Evolutionary conservation across 2,113 vertebrate genomes (phyloP), one percentile per base, ranked within the genome.

Genomic region (Oenanthe melanoleuca): DNA sequence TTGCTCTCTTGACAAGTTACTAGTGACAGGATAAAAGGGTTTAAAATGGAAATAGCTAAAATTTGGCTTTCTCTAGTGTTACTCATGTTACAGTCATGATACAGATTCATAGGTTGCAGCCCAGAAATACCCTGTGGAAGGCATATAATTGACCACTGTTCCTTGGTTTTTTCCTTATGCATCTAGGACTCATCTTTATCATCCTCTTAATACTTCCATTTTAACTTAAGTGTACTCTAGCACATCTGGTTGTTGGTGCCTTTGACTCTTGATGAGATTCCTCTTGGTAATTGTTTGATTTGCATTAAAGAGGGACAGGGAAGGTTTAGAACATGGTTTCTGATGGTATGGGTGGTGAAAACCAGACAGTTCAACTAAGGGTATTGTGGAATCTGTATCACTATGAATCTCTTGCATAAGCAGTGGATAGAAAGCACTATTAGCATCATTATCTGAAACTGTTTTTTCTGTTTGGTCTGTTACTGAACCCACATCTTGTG

Each of bases 241-340:
- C 24, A 65, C 6, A 17, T 63, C 11, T 18, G 59, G 3, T 57
- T 80, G 21, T 60, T 57, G 19, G 11, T 49, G 21, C 19, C 5
- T 44, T 85, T 74, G 23, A 44, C 85, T 95, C n/a, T 78, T 49
- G 11, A 12, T 26, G 17, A 9, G 5, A 33, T 60, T 56, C 8
- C 24, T 80, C 47, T 80, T 50, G 66, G 23, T 22, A 1, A 14
- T 61, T 0, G 57, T 60, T 21, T 34, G 5, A 44, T 79, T 89
- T 52, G 3, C 25, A 8, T 75, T 71, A 50, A 55, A 21, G 44
- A 66, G 38, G 8, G 12, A 55, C 0, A 0, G 45, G n/a, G 34
- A 21, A 11, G 50, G 4, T 45, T 67, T 64, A 59, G 37, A 49
- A 79, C 75, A 34, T 15, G 5, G 2, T 75, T 86, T 70, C 34